A percentile compares a stretch with the other conserved stretches of the same genome.
Evolutionary conservation across 2,888 invertebrate genomes (phyloP).

Genomic region (Apoderus coryli): DNA sequence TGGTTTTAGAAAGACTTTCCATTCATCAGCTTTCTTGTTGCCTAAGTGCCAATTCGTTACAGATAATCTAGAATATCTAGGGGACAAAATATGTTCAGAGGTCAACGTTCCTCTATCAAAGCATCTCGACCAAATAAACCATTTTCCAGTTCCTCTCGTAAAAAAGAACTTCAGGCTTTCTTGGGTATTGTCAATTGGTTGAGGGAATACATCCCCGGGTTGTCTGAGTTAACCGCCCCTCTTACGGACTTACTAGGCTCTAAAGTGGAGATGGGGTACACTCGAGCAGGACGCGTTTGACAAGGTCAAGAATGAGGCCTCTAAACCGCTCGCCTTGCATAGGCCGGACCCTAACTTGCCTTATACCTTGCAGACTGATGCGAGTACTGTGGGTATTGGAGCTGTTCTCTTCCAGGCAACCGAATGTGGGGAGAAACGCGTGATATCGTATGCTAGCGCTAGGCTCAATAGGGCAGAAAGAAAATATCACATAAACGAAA

Average conservation of each 20-base stretch:
- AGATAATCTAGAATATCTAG: no score
- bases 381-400: no score
- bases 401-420: no score
- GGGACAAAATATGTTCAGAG: no score
- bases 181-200: constrained; percentile 6
- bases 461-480: constrained; percentile 1
- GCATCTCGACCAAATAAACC: constrained; percentile 3
- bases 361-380: no score
- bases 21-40: no score
- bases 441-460: constrained; percentile 6
- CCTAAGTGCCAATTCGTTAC: no score
- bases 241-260: not conserved
- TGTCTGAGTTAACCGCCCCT: not conserved
- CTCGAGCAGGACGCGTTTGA: not conserved
- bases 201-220: constrained; percentile 3
- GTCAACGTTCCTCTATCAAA: not conserved
- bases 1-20: no score
- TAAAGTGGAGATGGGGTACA: not conserved
- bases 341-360: no score
- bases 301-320: not conserved
- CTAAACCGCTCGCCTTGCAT: constrained; percentile 2
- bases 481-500: constrained; percentile 4
- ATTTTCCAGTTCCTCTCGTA: constrained; percentile 2
- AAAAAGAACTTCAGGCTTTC: constrained; percentile 3
- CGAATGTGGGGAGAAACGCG: no score